These are phyloP conservation scores for Abramis brama DNA, from an alignment of 2,113 vertebrate genomes.

Conservation along the genomic window DNA sequence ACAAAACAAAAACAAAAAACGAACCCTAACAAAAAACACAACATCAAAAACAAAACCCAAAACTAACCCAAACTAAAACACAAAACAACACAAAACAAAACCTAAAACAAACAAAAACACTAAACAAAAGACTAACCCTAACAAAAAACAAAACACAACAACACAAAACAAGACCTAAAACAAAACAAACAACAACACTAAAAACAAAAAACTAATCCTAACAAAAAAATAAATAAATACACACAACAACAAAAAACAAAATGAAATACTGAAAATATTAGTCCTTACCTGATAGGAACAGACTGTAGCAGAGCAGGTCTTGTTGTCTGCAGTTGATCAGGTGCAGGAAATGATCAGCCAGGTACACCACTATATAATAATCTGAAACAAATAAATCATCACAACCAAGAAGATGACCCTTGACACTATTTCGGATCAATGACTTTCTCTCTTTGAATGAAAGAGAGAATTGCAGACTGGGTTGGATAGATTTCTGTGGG, in stretches of 20 bases:
- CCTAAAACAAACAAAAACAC: not conserved
- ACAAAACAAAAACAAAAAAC: not conserved
- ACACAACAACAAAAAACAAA: not conserved
- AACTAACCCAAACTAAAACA: not conserved
- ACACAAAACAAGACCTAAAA: not conserved
- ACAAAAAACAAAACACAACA: not conserved
- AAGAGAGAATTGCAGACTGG: not conserved
- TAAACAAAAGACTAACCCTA: not conserved
- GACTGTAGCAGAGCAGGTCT: slow-evolving; percentile 87
- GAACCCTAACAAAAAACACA: not conserved
- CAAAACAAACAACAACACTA: not conserved
- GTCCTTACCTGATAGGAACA: slow-evolving; percentile 87
- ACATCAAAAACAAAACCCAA: not conserved
- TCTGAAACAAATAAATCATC: slow-evolving; percentile 71
- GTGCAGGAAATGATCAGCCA: slow-evolving; percentile 88
- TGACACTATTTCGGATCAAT: not conserved
- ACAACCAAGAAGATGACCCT: not conserved
- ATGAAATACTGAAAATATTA: not conserved
- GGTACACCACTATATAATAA: slow-evolving; percentile 86
- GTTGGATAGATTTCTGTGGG: not conserved
- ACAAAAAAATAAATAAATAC: not conserved
- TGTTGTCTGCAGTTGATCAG: slow-evolving; percentile 90
- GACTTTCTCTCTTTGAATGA: not conserved
- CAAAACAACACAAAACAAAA: not conserved
- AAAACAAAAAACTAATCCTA: not conserved